phyloP scores from a whole-genome alignment of 2,888 invertebrate species.

The Leptopilina drosophilae region DNA sequence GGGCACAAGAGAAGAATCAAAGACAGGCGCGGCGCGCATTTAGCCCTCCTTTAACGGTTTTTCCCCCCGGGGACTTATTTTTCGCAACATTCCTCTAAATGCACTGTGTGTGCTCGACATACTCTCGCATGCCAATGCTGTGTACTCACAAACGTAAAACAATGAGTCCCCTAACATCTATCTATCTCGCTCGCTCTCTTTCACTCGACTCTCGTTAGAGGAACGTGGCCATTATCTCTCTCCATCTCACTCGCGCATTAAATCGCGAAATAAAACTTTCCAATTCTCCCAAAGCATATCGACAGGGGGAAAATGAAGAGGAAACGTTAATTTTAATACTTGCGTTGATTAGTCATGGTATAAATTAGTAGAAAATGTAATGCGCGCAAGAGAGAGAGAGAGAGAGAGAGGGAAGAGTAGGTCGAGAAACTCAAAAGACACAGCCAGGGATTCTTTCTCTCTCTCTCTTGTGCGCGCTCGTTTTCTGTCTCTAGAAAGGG shows the following conservation, averaged over 20 bases:
- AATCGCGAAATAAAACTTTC: conserved; percentile 29
- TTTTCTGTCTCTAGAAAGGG: conserved; percentile 3
- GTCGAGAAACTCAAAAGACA: conserved; percentile 36
- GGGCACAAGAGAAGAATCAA: background rate
- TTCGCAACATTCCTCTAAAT: conserved; percentile 33
- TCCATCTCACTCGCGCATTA: background rate
- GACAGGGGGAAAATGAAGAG: background rate
- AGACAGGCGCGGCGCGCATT: background rate
- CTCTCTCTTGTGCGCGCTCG: conserved; percentile 11
- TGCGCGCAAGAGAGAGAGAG: conserved; percentile 2
- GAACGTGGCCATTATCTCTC: conserved; percentile 8
- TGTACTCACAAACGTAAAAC: conserved; percentile 37
- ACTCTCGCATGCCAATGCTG: conserved; percentile 32
- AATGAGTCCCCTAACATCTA: conserved; percentile 28
- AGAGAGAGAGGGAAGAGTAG: conserved; percentile 14
- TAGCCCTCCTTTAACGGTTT: conserved; percentile 36
- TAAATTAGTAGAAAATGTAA: conserved; percentile 7
- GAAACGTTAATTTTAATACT: background rate
- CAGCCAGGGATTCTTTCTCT: conserved; percentile 10
- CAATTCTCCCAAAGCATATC: conserved; percentile 1
- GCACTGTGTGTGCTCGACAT: conserved; percentile 30
- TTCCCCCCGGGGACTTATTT: conserved; percentile 18
- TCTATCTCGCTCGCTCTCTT: conserved; percentile 25
- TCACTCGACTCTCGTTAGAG: background rate
- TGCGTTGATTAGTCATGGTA: conserved; percentile 20